Evolutionary conservation across 2,888 invertebrate genomes (phyloP).

Genomic region (Plagodis dolabraria): DNA sequence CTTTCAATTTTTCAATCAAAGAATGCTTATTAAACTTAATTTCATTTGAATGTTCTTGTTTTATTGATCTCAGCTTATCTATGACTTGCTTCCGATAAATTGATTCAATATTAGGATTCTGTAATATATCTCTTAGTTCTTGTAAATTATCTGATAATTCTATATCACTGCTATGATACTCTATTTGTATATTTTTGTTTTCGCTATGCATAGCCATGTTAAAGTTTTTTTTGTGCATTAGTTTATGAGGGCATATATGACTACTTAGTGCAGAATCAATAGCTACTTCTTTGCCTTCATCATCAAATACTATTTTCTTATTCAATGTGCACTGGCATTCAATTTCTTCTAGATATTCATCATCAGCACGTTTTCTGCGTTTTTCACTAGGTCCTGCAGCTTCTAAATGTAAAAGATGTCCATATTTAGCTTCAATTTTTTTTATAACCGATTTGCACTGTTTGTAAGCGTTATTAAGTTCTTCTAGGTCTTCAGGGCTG

Average conservation of each 20-base stretch:
- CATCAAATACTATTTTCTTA: conserved; percentile 72
- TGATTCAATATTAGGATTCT: conserved; percentile 48
- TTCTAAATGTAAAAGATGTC: conserved; percentile 62
- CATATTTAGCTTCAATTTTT: conserved; percentile 72
- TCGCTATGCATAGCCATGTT: conserved; percentile 6
- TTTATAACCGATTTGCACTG: conserved; percentile 66
- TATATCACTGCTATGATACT: conserved; percentile 50
- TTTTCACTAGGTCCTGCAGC: conserved; percentile 28
- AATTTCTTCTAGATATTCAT: conserved; percentile 32
- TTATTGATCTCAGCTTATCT: conserved; percentile 57
- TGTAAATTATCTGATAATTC: conserved; percentile 57
- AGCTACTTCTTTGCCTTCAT: conserved; percentile 60
- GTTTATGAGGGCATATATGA: conserved; percentile 63
- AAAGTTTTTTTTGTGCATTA: conserved; percentile 25
- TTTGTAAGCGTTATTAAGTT: conserved; percentile 62
- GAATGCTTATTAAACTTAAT: conserved; percentile 59
- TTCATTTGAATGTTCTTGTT: conserved; percentile 56
- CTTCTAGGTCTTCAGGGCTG: conserved; percentile 59
- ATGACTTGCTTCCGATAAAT: conserved; percentile 59
- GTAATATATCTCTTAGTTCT: conserved; percentile 55
- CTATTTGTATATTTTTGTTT: conserved; percentile 51
- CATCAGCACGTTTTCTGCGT: conserved; percentile 20
- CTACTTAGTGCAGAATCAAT: conserved; percentile 43
- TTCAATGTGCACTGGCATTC: conserved; percentile 61
- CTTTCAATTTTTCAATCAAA: conserved; percentile 61